Conservation (phyloP, 2,113 vertebrate species). For the Lepus europaeus region DNA sequence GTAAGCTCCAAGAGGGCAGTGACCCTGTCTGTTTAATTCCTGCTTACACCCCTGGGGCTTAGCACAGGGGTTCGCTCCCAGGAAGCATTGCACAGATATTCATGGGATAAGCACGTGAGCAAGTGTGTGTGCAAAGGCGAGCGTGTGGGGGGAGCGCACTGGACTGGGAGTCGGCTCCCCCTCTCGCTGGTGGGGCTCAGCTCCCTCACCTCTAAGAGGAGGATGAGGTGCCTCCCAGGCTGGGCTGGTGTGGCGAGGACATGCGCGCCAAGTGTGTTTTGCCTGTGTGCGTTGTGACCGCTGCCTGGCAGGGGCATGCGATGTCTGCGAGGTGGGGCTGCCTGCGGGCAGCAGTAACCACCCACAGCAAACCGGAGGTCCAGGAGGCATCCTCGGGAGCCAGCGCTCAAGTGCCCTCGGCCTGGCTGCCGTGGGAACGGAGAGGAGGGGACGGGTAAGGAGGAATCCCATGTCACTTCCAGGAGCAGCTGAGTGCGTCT, state of each 20-base stretch:
- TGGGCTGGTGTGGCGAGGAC: background rate
- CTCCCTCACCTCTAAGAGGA: background rate
- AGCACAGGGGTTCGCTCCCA: background rate
- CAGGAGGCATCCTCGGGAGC: background rate
- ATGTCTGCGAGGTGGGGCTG: background rate
- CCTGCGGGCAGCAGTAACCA: background rate
- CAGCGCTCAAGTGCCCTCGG: background rate
- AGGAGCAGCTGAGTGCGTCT: slow-evolving; percentile 42
- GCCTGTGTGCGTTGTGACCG: background rate
- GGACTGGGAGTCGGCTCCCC: background rate
- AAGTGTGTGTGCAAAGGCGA: background rate
- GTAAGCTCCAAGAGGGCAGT: background rate
- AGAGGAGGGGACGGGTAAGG: background rate
- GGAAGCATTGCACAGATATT: background rate
- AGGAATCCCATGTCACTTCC: background rate
- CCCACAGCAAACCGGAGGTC: background rate
- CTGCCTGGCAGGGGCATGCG: background rate
- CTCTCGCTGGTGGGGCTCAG: background rate
- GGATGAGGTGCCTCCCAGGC: background rate
- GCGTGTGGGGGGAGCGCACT: background rate
- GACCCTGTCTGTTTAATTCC: background rate
- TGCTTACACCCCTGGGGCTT: background rate
- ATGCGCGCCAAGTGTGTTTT: background rate
- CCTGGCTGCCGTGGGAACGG: background rate
- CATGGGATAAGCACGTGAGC: accelerated